A percentile compares a stretch with the other conserved stretches of the same genome.
Evolutionary conservation across 2,113 vertebrate genomes (phyloP).

Genomic region (Brienomyrus brachyistius): DNA sequence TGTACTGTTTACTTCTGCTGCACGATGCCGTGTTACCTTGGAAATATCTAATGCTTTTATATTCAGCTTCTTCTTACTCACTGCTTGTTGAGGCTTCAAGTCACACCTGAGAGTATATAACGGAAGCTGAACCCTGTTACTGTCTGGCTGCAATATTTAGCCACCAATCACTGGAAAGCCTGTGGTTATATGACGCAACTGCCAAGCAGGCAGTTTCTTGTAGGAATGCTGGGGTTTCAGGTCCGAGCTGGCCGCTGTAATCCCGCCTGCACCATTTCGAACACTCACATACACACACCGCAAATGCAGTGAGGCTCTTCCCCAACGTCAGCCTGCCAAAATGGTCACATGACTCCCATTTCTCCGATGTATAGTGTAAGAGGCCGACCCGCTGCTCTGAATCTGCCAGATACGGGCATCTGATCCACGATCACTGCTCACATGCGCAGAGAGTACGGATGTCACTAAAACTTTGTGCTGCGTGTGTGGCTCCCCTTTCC

Average conservation of each 20-base stretch:
- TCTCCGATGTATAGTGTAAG: neutral
- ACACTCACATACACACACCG: neutral
- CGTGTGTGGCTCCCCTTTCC: neutral
- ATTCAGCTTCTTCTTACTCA: neutral
- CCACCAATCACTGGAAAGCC: neutral
- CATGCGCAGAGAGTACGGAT: neutral
- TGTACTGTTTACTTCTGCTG: neutral
- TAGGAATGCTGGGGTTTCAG: no score
- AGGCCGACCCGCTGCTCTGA: neutral
- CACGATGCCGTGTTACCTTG: neutral
- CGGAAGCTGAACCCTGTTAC: neutral
- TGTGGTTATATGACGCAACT: neutral
- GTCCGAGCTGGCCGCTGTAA: no score
- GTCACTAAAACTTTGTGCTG: slow-evolving; percentile 7
- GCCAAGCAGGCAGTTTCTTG: no score
- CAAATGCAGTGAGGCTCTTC: neutral
- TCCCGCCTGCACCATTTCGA: neutral
- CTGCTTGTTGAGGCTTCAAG: neutral
- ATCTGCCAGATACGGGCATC: neutral
- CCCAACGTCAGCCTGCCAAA: neutral
- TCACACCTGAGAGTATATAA: neutral
- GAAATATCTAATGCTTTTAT: neutral
- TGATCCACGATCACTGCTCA: neutral
- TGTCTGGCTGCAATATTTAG: neutral
- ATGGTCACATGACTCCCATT: neutral